phyloP scores from a whole-genome alignment of 2,888 invertebrate genomes.

The Leptinotarsa peninsularis region DNA sequence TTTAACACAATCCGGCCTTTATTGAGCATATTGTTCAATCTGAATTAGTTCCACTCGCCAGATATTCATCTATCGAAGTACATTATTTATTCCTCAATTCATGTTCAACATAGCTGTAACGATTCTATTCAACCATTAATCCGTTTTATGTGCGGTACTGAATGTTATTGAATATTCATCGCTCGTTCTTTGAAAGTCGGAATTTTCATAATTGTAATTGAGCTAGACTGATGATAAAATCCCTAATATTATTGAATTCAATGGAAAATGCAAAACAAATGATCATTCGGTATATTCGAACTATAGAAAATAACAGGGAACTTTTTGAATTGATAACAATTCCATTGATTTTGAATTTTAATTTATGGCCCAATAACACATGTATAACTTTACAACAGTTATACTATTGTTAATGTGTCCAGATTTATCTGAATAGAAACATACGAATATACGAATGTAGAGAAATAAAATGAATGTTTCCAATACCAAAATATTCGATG shows the following conservation, averaged over 20 bases:
- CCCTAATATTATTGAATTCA: not conserved
- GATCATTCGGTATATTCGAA: not conserved
- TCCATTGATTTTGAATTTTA: too few relatives aligned
- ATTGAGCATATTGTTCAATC: not conserved
- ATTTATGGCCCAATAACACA: too few relatives aligned
- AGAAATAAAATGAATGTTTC: too few relatives aligned
- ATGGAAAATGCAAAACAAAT: not conserved
- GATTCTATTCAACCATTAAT: not conserved
- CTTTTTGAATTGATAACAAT: too few relatives aligned
- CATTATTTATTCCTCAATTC: conserved; percentile 6
- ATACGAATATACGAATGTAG: too few relatives aligned
- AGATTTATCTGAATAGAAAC: too few relatives aligned
- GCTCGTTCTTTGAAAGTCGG: not conserved
- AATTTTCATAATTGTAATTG: not conserved
- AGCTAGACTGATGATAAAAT: not conserved
- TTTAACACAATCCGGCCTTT: not conserved
- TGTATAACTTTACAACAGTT: too few relatives aligned
- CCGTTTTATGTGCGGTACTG: not conserved
- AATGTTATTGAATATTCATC: not conserved
- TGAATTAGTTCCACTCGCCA: conserved; percentile 13
- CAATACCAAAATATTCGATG: too few relatives aligned
- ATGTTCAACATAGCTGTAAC: conserved; percentile 5
- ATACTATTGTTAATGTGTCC: too few relatives aligned
- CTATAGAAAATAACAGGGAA: not conserved
- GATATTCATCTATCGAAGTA: not conserved